Base-by-base conservation (phyloP, 2,888 invertebrate species). In the Andrena bucephala region DNA sequence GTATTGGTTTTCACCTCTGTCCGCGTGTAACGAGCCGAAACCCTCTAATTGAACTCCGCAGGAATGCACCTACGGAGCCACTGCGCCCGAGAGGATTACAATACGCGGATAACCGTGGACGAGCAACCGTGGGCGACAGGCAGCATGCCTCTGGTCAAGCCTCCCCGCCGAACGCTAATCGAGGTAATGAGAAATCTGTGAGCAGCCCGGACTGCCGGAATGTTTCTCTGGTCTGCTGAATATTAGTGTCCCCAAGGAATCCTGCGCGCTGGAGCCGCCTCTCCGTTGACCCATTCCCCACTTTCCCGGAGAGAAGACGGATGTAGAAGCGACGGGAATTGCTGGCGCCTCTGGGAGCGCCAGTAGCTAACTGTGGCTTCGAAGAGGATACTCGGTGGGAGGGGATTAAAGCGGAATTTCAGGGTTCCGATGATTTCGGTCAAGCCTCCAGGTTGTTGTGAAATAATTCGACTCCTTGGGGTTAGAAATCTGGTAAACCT, bases 11-110 rank as follows among this genome's bases (percentile, higher is more conserved):
- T 88, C 89, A 75, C 78, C 84, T 78, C 77, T 33, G 67, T 57
- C 59, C 79, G 71, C 77, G 82, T 70, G 81, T 85, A 85, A 87
- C 89, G 87, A 85, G 84, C 84, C 81, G 77, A 75, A 66, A 75
- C 77, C 85, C 89, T 87, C 84, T 89, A 89, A 89, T 89, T 85
- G 89, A 89, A 86, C 89, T 81, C 87, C 84, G 77, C 85, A 82
- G 86, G 88, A 86, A 89, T 83, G 83, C 83, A 74, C 75, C 81
- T 74, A 69, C 81, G 77, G 57, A 67, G 60, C 5, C 83, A 57
- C 67, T 81, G 79, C 75, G 50, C 57, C 78, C 36, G 60, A 63
- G 79, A 83, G 85, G 89, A 87, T 89, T 87, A 90, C 89, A 86
- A 89, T 89, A 88, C 87, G 81, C 76, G 85, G 85, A 71, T 85